phyloP scores from a whole-genome alignment of 1,140 invertebrate genomes.

The Saccostrea echinata region DNA sequence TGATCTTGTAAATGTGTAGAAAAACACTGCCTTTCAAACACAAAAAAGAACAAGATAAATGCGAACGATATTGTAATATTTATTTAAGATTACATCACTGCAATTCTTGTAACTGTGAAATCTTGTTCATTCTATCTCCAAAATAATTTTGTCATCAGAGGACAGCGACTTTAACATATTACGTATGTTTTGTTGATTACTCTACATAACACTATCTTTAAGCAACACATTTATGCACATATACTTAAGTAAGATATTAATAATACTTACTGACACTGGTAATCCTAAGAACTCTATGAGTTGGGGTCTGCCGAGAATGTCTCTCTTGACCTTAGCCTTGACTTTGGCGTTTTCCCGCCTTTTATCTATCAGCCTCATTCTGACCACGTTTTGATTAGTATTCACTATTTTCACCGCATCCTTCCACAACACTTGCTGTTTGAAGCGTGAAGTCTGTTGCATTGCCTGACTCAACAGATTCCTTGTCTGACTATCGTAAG shows the following conservation, averaged over 20 bases:
- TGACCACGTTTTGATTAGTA: conserved; percentile 39
- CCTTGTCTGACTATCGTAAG: not conserved
- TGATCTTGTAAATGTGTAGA: not conserved
- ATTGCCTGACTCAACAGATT: conserved; percentile 1
- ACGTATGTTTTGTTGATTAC: not conserved
- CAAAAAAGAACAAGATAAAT: not conserved
- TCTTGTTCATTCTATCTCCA: not conserved
- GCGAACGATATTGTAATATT: not conserved
- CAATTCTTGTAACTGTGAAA: not conserved
- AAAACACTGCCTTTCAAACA: not conserved
- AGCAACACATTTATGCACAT: not conserved
- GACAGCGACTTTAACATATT: not conserved
- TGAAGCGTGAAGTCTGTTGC: conserved; percentile 37
- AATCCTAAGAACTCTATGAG: conserved; percentile 29
- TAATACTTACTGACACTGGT: conserved; percentile 43
- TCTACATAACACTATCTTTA: too few relatives aligned
- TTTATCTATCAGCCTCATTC: conserved; percentile 39
- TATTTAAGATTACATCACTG: not conserved
- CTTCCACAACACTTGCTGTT: conserved; percentile 34
- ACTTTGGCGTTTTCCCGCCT: conserved; percentile 34
- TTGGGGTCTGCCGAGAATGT: conserved; percentile 40
- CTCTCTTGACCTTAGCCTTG: conserved; percentile 43
- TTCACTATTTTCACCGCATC: conserved; percentile 42
- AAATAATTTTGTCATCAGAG: not conserved
- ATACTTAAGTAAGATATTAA: not conserved